These are phyloP conservation scores for Rachycentron canadum DNA, from an alignment of 2,797 vertebrate genomes.

Conservation along the genomic window DNA sequence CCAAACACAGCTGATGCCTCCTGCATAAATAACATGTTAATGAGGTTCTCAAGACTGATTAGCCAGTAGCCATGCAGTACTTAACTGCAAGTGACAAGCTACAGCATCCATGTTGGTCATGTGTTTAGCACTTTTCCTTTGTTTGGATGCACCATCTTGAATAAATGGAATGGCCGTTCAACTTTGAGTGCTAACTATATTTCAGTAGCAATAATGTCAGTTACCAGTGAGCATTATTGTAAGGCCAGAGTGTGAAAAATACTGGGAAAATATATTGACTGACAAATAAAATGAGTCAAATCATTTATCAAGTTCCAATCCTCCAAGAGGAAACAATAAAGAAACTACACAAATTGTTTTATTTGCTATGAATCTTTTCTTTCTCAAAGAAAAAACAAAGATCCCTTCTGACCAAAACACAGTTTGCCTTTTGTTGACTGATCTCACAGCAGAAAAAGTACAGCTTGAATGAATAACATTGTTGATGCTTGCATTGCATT, in stretches of 20 bases:
- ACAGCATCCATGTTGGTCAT: conserved; percentile 47
- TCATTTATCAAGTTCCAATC: not conserved
- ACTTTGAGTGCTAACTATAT: conserved; percentile 28
- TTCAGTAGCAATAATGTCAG: conserved; percentile 22
- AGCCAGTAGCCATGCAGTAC: conserved; percentile 67
- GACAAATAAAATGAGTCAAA: not conserved
- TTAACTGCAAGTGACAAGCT: conserved; percentile 60
- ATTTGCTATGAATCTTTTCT: not conserved
- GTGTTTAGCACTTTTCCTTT: conserved; percentile 45
- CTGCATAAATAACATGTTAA: conserved; percentile 77
- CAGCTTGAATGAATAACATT: not conserved
- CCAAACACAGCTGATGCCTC: conserved; percentile 64
- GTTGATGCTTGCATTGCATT: not conserved
- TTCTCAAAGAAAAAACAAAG: not conserved
- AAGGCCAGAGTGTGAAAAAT: not conserved
- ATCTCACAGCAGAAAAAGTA: not conserved
- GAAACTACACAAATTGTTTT: not conserved
- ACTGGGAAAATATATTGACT: not conserved
- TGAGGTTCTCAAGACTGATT: conserved; percentile 73
- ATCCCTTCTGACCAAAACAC: not conserved
- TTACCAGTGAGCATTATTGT: not conserved
- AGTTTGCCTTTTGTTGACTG: not conserved
- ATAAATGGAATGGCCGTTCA: conserved; percentile 30
- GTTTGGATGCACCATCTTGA: conserved; percentile 39
- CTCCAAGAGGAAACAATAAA: not conserved